Base-by-base conservation (phyloP, 2,113 vertebrate species). In the Ranitomeya imitator region DNA sequence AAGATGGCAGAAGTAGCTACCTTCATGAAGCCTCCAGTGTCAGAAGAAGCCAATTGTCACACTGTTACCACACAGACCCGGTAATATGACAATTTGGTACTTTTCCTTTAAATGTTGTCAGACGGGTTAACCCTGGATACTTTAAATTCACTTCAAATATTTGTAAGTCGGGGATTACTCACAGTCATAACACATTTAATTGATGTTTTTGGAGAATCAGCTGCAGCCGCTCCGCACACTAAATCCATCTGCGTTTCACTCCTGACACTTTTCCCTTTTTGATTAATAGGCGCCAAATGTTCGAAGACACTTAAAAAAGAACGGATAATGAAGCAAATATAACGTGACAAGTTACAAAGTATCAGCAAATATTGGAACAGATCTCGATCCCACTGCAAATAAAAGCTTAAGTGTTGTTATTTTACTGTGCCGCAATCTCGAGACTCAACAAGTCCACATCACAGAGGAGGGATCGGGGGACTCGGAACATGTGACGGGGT, bases 281-380 rank as follows among this genome's bases (percentile, higher is more conserved):
- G 79, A 81, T 81, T 81, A 81, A 81, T 81, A 61, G 79, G 31
- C 73, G 73, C 73, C 73, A 76, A 76, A 76, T 76, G 73, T 76
- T 76, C 73, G 3, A 52, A 76, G 73, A 76, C 79, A 61, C 57
- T 81, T 61, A 81, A 61, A 81, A 81, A 59, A 26, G 79, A 81
- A 81, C 61, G 26, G 23, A 81, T 81, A 81, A 81, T 81, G 79
- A 81, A 23, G 57, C 57, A 81, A 81, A 81, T 81, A 81, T 37
- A 81, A 81, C 57, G 73, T 81, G 79, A 81, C 79, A 81, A 12
- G 57, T 61, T 81, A 81, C 57, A 61, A 61, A 61, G 79, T 61
- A 81, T 81, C 79, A 81, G 57, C 79, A 76, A 76, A 76, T 76
- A 76, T 76, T 76, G 73, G 45, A 76, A 21, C 37, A 80, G 57